phyloP scores from a whole-genome alignment of 64 coral and sea anemone species.

The Cladopsammia gracilis region DNA sequence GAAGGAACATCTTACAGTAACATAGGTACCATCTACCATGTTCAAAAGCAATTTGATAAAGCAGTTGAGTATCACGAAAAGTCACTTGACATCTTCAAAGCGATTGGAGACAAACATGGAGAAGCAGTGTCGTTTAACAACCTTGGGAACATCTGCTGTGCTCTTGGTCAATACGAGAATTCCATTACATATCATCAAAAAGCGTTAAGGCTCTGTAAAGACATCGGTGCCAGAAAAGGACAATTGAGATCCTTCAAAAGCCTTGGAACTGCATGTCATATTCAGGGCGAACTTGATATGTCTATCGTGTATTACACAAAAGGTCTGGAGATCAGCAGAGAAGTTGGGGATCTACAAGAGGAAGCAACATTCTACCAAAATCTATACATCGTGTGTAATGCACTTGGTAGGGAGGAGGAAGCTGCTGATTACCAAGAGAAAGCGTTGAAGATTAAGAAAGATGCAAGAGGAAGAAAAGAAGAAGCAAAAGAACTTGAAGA shows the following conservation, averaged over 20 bases:
- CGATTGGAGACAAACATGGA: constrained; percentile 24
- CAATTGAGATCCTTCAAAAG: not conserved
- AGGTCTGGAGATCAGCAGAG: not conserved
- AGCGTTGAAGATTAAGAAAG: not conserved
- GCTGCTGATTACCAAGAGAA: constrained; percentile 23
- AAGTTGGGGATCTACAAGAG: not conserved
- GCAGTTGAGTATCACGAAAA: constrained; percentile 14
- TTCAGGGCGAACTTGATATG: not conserved
- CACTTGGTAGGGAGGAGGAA: constrained; percentile 9
- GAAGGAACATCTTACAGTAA: not conserved
- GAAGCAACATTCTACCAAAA: not conserved
- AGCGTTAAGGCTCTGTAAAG: not conserved
- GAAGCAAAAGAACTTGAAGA: not conserved
- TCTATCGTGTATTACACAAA: not conserved
- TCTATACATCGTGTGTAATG: constrained; percentile 10
- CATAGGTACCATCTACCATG: not conserved
- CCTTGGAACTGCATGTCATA: not conserved
- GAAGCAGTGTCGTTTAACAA: not conserved
- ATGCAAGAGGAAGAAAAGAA: not conserved
- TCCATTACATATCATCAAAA: not conserved
- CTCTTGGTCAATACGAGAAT: constrained; percentile 1
- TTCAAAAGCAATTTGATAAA: constrained; percentile 3
- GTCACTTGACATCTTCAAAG: not conserved
- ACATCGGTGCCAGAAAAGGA: constrained; percentile 14
- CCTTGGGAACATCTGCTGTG: not conserved